Conservation (phyloP, 2,888 invertebrate species). For the Caenorhabditis wallacei region DNA sequence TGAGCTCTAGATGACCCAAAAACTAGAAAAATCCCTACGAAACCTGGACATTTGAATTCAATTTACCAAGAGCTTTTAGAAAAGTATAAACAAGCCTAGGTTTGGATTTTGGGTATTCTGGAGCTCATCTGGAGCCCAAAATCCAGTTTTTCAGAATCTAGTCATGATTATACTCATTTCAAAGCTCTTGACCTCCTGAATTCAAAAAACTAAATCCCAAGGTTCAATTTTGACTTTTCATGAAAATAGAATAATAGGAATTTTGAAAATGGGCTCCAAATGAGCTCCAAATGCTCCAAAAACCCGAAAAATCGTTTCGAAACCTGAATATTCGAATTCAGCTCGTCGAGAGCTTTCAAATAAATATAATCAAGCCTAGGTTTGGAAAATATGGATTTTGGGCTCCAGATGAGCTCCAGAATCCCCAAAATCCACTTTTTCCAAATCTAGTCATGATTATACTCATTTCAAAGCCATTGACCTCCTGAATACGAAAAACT, state of each 20-base stretch:
- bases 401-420: neutral
- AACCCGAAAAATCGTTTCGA: neutral
- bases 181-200: no score
- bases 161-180: no score
- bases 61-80: neutral
- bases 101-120: neutral
- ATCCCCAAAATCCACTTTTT: neutral
- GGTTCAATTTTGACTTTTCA: no score
- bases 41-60: neutral
- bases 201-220: no score
- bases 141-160: no score
- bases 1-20: no score
- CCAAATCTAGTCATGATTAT: neutral
- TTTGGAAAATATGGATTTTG: neutral
- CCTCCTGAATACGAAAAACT: no score
- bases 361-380: slow-evolving; percentile 15
- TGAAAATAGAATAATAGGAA: no score
- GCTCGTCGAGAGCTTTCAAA: neutral
- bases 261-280: no score
- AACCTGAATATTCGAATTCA: neutral
- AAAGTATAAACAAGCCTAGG: neutral
- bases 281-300: no score
- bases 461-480: neutral
- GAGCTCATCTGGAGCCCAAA: neutral
- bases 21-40: no score